phyloP scores from a whole-genome alignment of 1,140 invertebrate genomes.

The Phymastichus coffea region DNA sequence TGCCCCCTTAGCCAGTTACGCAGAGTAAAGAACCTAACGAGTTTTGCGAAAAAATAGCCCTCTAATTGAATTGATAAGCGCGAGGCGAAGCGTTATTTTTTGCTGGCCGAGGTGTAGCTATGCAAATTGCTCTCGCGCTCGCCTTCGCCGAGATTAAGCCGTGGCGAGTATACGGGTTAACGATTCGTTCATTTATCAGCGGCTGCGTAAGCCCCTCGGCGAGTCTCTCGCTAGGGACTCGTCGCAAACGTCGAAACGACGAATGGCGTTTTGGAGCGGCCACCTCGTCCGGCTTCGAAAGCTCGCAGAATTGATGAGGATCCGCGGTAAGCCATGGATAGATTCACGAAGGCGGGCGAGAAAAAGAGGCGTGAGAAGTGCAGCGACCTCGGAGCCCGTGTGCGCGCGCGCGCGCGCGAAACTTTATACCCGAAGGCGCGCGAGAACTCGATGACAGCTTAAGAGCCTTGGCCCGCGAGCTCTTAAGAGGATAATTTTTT shows the following conservation, averaged over 20 bases:
- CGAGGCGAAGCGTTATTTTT: no score
- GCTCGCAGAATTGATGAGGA: background rate
- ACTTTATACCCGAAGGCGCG: conserved; percentile 48
- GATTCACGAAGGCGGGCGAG: no score
- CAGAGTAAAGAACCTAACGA: conserved; percentile 13
- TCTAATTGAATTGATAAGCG: conserved; percentile 30
- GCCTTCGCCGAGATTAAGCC: background rate
- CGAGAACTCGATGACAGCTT: conserved; percentile 55
- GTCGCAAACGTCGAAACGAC: no score
- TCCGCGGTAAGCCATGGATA: background rate
- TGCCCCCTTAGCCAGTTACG: no score
- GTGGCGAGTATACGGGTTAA: conserved; percentile 5
- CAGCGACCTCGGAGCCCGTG: conserved; percentile 14
- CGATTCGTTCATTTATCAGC: conserved; percentile 3
- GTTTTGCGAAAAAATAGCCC: conserved; percentile 18
- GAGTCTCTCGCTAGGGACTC: no score
- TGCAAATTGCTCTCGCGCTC: conserved; percentile 1
- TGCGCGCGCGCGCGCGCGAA: conserved; percentile 32
- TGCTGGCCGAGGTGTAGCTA: background rate
- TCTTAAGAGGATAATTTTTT: conserved; percentile 47
- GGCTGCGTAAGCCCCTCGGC: background rate
- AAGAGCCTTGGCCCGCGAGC: conserved; percentile 50
- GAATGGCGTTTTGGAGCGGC: no score
- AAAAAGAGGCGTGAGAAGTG: background rate
- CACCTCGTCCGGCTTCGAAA: background rate